Base-by-base conservation (phyloP, 30 jellyfish, hydroid and myxozoan genomes). In the Aurelia aurita complex sp. Pacific region DNA sequence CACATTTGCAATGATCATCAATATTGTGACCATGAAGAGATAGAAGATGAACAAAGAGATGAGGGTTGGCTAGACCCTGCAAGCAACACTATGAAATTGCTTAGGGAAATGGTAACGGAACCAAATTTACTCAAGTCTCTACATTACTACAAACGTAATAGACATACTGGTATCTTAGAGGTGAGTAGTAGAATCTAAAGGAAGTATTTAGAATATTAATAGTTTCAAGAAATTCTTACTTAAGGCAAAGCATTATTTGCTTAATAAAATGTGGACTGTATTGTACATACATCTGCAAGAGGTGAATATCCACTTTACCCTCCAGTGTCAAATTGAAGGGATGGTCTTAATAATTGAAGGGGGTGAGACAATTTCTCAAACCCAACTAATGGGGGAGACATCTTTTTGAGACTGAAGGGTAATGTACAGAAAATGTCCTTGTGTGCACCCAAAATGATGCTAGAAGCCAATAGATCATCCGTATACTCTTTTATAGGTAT, bases 1-100 rank as follows among this genome's bases (percentile, higher is more conserved):
- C 87, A 76, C 35, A 76, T 76, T 18, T 15, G 81, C 29, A 35
- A 57, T 76, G 87, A 76, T 43, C 87, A 57, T 35, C 51, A 32
- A 16, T 11, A 76, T 54, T 76, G 87, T 57, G 87, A 52, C 16
- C 81, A 76, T 57, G 87, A 40, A 51, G 53, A 52, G 19, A 57
- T 76, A 16, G 53, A 46, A 2, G 40, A 17, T 14, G 81, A 51
- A 57, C 19, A 16, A 15, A 71, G 53, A 18, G 61, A 55, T 34
- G 23, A 7, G 51, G 32, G 5, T 16, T 76, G 87, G 87, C 61
- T 76, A 57, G 87, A 76, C 35, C 81, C 87, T 29, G 50, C 53
- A 12, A 57, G 87, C 5, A 34, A 34, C 29, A 34, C 87, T 1
- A 12, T 57, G 81, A 18, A 2, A 50, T 34, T 43, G 14, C 34